Evolutionary conservation across 2,888 invertebrate genomes (phyloP).

Genomic region (Argyra leucocephala): DNA sequence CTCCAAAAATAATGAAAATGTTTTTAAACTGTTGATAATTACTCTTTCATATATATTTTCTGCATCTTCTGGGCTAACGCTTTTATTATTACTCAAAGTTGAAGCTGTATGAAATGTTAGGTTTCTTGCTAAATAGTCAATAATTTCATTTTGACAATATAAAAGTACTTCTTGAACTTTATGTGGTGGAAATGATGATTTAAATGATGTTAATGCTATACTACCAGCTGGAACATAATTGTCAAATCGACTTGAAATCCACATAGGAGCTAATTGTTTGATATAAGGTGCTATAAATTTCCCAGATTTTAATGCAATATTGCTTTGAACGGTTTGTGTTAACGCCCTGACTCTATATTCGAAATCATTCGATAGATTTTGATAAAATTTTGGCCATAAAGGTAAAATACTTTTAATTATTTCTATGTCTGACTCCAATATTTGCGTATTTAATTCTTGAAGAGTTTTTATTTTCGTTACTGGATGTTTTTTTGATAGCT

Average conservation of each 20-base stretch:
- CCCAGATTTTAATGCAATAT: slow-evolving; percentile 57
- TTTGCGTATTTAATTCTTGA: slow-evolving; percentile 63
- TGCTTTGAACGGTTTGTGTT: slow-evolving; percentile 61
- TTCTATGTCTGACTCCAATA: slow-evolving; percentile 55
- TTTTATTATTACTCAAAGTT: slow-evolving; percentile 48
- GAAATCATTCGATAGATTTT: slow-evolving; percentile 61
- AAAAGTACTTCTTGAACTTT: slow-evolving; percentile 70
- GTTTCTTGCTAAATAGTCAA: slow-evolving; percentile 63
- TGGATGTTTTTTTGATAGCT: slow-evolving; percentile 82
- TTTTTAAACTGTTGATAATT: slow-evolving; percentile 56
- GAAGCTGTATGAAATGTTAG: slow-evolving; percentile 52
- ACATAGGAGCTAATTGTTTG: slow-evolving; percentile 66
- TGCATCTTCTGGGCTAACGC: slow-evolving; percentile 53
- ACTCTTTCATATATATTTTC: slow-evolving; percentile 60
- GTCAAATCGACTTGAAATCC: slow-evolving; percentile 80
- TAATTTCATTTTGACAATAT: slow-evolving; percentile 74
- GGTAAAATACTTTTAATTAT: slow-evolving; percentile 62
- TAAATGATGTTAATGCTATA: slow-evolving; percentile 57
- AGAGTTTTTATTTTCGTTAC: slow-evolving; percentile 78
- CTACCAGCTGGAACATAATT: slow-evolving; percentile 74
- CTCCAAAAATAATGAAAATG: slow-evolving; percentile 53
- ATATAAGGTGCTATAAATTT: slow-evolving; percentile 70
- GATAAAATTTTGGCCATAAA: slow-evolving; percentile 76
- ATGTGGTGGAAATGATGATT: slow-evolving; percentile 64
- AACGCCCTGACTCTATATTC: slow-evolving; percentile 78